phyloP scores from a whole-genome alignment of 1,140 invertebrate genomes.

The Saccostrea cuccullata region DNA sequence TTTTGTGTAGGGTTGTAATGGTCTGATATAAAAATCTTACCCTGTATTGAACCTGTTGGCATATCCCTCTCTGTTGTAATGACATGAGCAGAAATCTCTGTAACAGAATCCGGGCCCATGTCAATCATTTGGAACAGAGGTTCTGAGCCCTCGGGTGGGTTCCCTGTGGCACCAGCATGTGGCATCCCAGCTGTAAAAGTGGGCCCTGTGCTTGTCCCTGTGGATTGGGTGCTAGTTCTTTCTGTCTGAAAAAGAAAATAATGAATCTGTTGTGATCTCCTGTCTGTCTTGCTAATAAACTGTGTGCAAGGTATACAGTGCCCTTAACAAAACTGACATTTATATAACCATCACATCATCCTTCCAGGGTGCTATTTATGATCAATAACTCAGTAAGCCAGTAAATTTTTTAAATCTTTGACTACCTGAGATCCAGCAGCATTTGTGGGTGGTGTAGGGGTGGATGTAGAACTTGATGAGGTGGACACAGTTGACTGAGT shows the following conservation, averaged over 20 bases:
- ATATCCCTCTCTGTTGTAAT: slow-evolving; percentile 58
- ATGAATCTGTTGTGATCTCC: not conserved
- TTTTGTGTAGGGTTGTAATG: not conserved
- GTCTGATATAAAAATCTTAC: not conserved
- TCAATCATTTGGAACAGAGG: slow-evolving; percentile 85
- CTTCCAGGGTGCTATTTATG: too few relatives aligned
- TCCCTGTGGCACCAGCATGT: not conserved
- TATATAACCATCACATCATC: too few relatives aligned
- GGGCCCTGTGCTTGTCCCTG: slow-evolving; percentile 38
- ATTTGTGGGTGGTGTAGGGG: slow-evolving; percentile 37
- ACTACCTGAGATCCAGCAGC: slow-evolving; percentile 48
- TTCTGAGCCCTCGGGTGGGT: slow-evolving; percentile 31
- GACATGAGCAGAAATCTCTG: slow-evolving; percentile 80
- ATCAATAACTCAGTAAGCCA: too few relatives aligned
- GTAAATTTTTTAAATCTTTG: not conserved
- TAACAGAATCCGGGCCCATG: slow-evolving; percentile 83
- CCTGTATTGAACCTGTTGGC: slow-evolving; percentile 1
- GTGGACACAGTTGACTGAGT: slow-evolving; percentile 48
- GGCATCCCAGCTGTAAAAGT: slow-evolving; percentile 9
- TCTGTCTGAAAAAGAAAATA: slow-evolving; percentile 28
- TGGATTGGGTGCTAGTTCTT: slow-evolving; percentile 41
- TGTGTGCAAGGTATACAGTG: not conserved
- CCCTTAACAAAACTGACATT: too few relatives aligned
- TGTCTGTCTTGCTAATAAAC: not conserved
- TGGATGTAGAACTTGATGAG: slow-evolving; percentile 51